Evolutionary conservation across 1,140 invertebrate species (phyloP).

Genomic region (Riptortus pedestris): DNA sequence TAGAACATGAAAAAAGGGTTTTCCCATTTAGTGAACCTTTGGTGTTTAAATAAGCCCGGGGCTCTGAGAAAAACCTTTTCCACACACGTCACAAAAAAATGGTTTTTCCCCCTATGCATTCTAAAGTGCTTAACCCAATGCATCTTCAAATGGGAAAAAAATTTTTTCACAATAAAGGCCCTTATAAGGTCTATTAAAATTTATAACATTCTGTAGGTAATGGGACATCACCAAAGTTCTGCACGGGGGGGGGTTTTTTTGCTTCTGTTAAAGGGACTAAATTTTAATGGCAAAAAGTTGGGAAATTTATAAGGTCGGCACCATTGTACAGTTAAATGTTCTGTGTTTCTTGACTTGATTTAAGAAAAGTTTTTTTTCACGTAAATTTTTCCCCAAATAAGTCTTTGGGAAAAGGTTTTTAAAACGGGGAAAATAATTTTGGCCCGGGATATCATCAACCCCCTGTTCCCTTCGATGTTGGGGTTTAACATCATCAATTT

Average conservation of each 20-base stretch:
- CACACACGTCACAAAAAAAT: conserved; percentile 36
- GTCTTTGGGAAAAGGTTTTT: conserved; percentile 26
- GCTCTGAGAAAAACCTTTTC: conserved; percentile 31
- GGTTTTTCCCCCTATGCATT: conserved; percentile 59
- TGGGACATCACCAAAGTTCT: conserved; percentile 18
- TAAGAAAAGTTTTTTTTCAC: conserved; percentile 29
- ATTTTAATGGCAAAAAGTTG: conserved; percentile 26
- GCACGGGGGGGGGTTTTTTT: conserved; percentile 22
- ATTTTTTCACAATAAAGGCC: conserved; percentile 31
- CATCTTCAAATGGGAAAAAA: conserved; percentile 31
- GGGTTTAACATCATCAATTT: conserved; percentile 8
- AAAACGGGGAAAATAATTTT: conserved; percentile 26
- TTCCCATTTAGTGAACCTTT: conserved; percentile 41
- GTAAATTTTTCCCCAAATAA: conserved; percentile 29
- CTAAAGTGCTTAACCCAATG: conserved; percentile 43
- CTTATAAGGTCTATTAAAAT: conserved; percentile 29
- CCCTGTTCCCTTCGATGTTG: conserved; percentile 24
- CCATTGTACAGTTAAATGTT: conserved; percentile 31
- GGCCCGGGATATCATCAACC: conserved; percentile 15
- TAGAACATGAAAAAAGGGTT: conserved; percentile 43
- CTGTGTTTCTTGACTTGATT: conserved; percentile 28
- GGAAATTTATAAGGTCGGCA: conserved; percentile 28
- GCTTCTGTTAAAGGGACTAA: conserved; percentile 23
- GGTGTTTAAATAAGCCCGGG: conserved; percentile 31
- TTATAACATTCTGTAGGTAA: conserved; percentile 18